Conservation (phyloP, 1,140 invertebrate genomes). For the Rhyzopertha dominica region DNA sequence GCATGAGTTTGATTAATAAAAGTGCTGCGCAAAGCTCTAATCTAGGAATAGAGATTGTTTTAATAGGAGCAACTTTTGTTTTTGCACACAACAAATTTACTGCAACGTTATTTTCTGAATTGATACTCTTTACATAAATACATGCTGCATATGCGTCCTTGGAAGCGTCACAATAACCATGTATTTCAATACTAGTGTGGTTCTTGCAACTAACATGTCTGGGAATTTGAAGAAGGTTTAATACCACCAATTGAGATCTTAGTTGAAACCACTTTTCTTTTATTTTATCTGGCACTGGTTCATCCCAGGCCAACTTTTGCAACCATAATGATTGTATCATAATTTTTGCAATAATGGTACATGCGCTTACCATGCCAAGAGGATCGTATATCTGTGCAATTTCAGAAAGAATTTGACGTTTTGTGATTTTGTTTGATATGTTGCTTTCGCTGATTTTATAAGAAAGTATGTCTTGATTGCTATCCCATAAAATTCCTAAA, state of each 20-base stretch:
- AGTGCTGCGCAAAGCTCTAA: constrained; percentile 18
- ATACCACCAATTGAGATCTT: background rate
- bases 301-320: constrained; percentile 42
- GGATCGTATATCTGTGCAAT: constrained; percentile 44
- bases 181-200: constrained; percentile 7
- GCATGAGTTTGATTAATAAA: constrained; percentile 9
- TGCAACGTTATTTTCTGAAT: background rate
- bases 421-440: constrained; percentile 7
- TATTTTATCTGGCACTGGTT: constrained; percentile 27
- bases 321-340: constrained; percentile 44
- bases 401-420: constrained; percentile 8
- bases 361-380: constrained; percentile 40
- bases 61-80: constrained; percentile 30
- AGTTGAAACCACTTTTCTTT: constrained; percentile 17
- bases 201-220: constrained; percentile 7
- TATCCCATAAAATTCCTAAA: too few species aligned
- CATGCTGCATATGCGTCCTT: constrained; percentile 15
- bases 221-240: constrained; percentile 2
- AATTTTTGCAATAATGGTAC: constrained; percentile 41
- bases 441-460: too few species aligned
- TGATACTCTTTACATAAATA: constrained; percentile 13
- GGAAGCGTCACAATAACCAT: constrained; percentile 17
- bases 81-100: constrained; percentile 26
- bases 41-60: constrained; percentile 28
- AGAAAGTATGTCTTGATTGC: too few species aligned